A percentile compares a stretch with the other conserved stretches of the same genome.
Evolutionary conservation across 1,140 invertebrate species (phyloP).

Genomic region (Monochamus saltuarius): DNA sequence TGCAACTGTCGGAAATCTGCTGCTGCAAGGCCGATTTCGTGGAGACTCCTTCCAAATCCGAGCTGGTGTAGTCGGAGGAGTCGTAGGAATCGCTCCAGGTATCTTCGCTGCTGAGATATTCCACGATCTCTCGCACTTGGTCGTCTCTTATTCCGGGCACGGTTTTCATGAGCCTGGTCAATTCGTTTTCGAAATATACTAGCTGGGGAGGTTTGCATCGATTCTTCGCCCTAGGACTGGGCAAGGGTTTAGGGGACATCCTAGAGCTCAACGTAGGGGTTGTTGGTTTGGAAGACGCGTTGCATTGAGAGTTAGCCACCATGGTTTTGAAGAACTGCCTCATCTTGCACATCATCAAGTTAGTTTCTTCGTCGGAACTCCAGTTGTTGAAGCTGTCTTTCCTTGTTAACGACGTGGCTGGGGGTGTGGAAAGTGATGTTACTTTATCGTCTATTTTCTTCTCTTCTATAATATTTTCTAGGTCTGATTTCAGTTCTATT

Average conservation of each 20-base stretch:
- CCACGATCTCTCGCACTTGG: slow-evolving; percentile 87
- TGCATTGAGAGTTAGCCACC: slow-evolving; percentile 64
- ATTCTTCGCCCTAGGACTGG: slow-evolving; percentile 59
- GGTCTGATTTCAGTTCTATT: slow-evolving; percentile 57
- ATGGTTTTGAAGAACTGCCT: slow-evolving; percentile 87
- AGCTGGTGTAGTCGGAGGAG: slow-evolving; percentile 86
- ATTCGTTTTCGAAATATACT: slow-evolving; percentile 83
- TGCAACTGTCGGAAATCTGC: slow-evolving; percentile 83
- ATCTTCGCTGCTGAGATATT: slow-evolving; percentile 87
- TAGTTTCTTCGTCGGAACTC: slow-evolving; percentile 91
- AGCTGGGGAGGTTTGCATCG: slow-evolving; percentile 76
- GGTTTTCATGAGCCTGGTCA: slow-evolving; percentile 88
- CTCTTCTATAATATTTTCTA: slow-evolving; percentile 57
- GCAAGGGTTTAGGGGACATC: slow-evolving; percentile 52
- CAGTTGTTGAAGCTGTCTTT: slow-evolving; percentile 92
- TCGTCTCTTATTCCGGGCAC: slow-evolving; percentile 87
- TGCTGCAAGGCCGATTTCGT: slow-evolving; percentile 73
- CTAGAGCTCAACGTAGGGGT: slow-evolving; percentile 57
- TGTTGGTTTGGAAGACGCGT: slow-evolving; percentile 46
- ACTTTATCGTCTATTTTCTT: slow-evolving; percentile 51
- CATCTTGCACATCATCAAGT: slow-evolving; percentile 94
- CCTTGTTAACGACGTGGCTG: slow-evolving; percentile 63
- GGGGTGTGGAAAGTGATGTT: slow-evolving; percentile 42
- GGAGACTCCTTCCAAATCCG: slow-evolving; percentile 75
- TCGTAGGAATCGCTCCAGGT: slow-evolving; percentile 92